These are phyloP conservation scores for Prinia subflava DNA, from an alignment of 2,113 vertebrate genomes.

Conservation along the genomic window DNA sequence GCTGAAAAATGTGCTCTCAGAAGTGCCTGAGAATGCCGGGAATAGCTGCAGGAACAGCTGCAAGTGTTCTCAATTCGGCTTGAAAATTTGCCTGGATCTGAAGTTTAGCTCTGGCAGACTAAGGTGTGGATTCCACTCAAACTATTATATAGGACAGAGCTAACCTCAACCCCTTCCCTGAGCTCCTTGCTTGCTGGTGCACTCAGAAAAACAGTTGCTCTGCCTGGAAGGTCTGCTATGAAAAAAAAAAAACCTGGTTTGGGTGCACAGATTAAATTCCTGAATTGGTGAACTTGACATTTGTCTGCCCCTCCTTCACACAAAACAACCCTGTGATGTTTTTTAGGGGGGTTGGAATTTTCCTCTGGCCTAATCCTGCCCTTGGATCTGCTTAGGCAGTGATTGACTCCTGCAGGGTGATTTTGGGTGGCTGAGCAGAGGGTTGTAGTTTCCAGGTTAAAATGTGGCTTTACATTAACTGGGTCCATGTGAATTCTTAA, in stretches of 20 bases:
- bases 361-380: not conserved
- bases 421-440: not conserved
- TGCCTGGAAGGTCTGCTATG: not conserved
- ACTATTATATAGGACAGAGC: not conserved
- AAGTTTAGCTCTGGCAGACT: not conserved
- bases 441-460: not conserved
- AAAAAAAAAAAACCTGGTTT: not conserved
- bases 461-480: conserved; percentile 13
- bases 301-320: not conserved
- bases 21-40: not conserved
- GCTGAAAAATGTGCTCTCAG: not conserved
- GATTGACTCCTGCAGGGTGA: not conserved
- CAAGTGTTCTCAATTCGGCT: not conserved
- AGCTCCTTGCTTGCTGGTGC: not conserved
- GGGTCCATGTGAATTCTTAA: not conserved
- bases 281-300: not conserved
- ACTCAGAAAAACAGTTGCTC: not conserved
- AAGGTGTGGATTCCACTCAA: not conserved
- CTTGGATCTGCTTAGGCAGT: not conserved
- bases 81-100: not conserved
- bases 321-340: not conserved
- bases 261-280: not conserved
- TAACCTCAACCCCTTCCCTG: not conserved
- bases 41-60: conserved; percentile 25
- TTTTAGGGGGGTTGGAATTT: not conserved